Conservation (phyloP, 2,113 vertebrate genomes). For the Symphodus melops region DNA sequence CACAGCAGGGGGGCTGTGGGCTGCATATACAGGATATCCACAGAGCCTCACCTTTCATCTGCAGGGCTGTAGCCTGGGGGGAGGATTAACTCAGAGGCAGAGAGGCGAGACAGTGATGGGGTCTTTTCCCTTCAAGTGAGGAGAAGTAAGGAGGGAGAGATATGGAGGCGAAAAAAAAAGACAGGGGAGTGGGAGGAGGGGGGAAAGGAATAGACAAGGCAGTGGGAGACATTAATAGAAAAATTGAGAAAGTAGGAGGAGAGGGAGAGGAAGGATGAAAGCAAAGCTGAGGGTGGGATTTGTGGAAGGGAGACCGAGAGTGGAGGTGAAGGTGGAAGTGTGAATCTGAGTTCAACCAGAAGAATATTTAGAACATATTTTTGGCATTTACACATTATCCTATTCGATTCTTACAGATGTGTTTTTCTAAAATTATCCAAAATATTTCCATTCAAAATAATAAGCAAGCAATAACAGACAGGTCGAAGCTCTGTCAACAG, state of each 20-base stretch:
- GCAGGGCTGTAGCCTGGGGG: constrained; percentile 64
- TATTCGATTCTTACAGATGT: neutral
- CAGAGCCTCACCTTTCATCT: constrained; percentile 76
- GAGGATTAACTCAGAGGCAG: constrained; percentile 69
- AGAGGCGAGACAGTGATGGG: constrained; percentile 62
- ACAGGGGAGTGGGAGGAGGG: neutral
- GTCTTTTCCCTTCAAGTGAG: constrained; percentile 44
- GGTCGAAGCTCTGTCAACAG: neutral
- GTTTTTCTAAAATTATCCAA: neutral
- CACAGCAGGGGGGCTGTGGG: constrained; percentile 51
- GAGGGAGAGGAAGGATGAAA: constrained; percentile 45
- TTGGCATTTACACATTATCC: neutral
- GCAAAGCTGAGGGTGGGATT: constrained; percentile 45
- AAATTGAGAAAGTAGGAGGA: constrained; percentile 26
- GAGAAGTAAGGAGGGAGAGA: constrained; percentile 38
- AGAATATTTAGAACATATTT: neutral
- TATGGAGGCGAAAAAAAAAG: constrained; percentile 17
- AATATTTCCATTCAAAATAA: neutral
- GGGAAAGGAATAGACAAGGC: constrained; percentile 27
- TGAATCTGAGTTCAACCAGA: constrained; percentile 44
- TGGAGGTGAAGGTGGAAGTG: constrained; percentile 24
- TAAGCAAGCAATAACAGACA: neutral
- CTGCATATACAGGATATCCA: constrained; percentile 57
- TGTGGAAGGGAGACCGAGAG: constrained; percentile 13
- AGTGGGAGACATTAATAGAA: constrained; percentile 48